Evolutionary conservation across 2,113 vertebrate species (phyloP), one percentile per base, ranked within the genome.

Genomic region (Sylvia atricapilla): DNA sequence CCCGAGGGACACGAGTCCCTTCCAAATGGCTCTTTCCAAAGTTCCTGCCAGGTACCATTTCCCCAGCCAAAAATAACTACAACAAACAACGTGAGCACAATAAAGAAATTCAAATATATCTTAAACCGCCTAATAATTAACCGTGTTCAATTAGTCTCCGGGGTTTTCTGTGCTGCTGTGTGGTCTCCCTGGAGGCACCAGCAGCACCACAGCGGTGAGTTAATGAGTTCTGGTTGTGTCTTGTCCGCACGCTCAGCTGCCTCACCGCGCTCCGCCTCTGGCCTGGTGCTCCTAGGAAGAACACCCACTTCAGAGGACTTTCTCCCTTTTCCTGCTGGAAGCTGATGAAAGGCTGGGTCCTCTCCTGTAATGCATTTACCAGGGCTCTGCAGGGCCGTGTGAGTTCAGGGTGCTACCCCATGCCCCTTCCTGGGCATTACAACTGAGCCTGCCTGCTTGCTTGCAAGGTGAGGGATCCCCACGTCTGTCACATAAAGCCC

Each of bases 111-210:
- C 66, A 93, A 90, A 93, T 89, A 3, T 35, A 68, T 87, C 81
- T 93, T 56, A 72, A 91, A 84, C 35, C 39, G 30, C 75, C 70
- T 85, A 73, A 93, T 86, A 93, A 95, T 94, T 93, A 96, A 62
- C 70, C 0, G 0, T 3, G 67, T 69, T 93, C 85, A 93, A 30
- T 96, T 93, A 95, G 78, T 80, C 85, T 88, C 75, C 0, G 17
- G 79, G 95, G 53, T 93, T 74, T 70, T 92, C 82, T 83, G 82
- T 87, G 75, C 63, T 79, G 70, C 84, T 94, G 90, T 96, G 95
- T 94, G 96, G 93, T 96, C 95, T 95, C 90, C 95, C 93, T 68
- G 81, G 66, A 79, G 95, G 93, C 92, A 82, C 20, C 2, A 5
- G 11, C 89, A 74, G 84, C 89, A 95, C 89, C 66, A 17, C 62